phyloP scores from a whole-genome alignment of 2,888 invertebrate genomes.

The Loripinus fragilis region DNA sequence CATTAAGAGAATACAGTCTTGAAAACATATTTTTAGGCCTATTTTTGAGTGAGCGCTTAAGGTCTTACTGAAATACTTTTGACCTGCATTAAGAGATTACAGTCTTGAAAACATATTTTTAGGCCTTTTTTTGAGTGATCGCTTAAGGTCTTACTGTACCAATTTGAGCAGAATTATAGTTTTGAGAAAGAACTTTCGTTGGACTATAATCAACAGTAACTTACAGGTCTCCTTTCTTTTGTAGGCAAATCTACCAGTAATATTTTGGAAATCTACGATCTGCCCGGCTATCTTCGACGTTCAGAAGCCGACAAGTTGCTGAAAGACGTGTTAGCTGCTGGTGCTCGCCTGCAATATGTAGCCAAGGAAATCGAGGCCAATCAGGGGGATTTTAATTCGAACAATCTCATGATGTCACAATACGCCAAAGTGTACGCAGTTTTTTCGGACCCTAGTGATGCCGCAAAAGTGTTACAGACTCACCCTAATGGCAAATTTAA shows the following conservation, averaged over 20 bases:
- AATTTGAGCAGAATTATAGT: too few species aligned
- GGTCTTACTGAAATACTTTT: too few species aligned
- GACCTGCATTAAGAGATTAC: too few species aligned
- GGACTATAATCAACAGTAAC: too few species aligned
- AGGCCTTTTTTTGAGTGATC: too few species aligned
- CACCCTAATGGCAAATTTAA: conserved; percentile 28
- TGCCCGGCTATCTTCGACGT: conserved; percentile 42
- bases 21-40: too few species aligned
- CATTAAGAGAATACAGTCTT: too few species aligned
- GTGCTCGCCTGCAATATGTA: conserved; percentile 55
- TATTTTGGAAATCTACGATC: conserved; percentile 64
- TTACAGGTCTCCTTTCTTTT: not conserved
- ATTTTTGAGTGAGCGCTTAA: too few species aligned
- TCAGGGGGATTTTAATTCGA: conserved; percentile 46
- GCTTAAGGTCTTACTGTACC: too few species aligned
- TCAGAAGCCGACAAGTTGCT: conserved; percentile 59
- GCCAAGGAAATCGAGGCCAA: conserved; percentile 41
- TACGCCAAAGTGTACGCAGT: conserved; percentile 57
- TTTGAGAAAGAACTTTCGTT: too few species aligned
- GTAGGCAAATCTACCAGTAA: conserved; percentile 38
- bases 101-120: too few species aligned
- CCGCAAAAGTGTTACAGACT: conserved; percentile 50
- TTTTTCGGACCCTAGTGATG: conserved; percentile 49
- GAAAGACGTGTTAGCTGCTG: conserved; percentile 51
- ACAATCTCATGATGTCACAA: conserved; percentile 59